Evolutionary conservation across 1,140 invertebrate species (phyloP), one percentile per base, ranked within the genome.

Genomic region (Ceratosolen fusciceps): DNA sequence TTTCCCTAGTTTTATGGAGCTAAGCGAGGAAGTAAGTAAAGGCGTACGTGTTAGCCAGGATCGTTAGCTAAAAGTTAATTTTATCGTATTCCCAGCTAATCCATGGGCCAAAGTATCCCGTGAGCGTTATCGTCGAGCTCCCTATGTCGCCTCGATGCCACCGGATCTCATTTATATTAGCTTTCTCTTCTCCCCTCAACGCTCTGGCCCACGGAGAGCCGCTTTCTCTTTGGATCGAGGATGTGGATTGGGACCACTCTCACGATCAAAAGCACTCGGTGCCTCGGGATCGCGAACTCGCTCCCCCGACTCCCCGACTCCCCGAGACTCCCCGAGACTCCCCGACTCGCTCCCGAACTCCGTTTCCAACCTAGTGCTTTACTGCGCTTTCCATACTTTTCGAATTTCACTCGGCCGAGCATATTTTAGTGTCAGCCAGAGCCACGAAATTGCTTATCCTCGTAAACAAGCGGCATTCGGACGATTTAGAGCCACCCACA

Each of bases 41-140:
- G 10, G 49, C 12, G 31, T n/a, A 37, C 19, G 4, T 31, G 54
- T 56, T 24, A 7, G 54, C 24, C n/a, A 9, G 31, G 34, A 37
- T 37, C 19, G 21, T 37, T 65, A 65, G 19, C 1, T 65, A 37
- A 37, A 37, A 37, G 31, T 37, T 65, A 65, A 65, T 65, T 37
- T 65, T 37, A 34, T 65, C 60, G 31, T n/a, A 65, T 21, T 65
- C 60, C 10, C 31, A 65, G 16, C 34, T 62, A 62, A 65, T 65
- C 60, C 16, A 65, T 21, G 19, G 14, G 21, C 4, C 58, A 34
- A 62, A 21, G 19, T 10, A 37, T 65, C 31, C 60, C n/a, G n/a
- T 37, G 16, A 65, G 26, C 31, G 37, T 37, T 3, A 65, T 65
- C 60, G 58, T 21, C 31, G 16, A 65, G 1, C 31, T 65, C 37